Base-by-base conservation (phyloP, 2,113 vertebrate species). In the Vulpes vulpes region DNA sequence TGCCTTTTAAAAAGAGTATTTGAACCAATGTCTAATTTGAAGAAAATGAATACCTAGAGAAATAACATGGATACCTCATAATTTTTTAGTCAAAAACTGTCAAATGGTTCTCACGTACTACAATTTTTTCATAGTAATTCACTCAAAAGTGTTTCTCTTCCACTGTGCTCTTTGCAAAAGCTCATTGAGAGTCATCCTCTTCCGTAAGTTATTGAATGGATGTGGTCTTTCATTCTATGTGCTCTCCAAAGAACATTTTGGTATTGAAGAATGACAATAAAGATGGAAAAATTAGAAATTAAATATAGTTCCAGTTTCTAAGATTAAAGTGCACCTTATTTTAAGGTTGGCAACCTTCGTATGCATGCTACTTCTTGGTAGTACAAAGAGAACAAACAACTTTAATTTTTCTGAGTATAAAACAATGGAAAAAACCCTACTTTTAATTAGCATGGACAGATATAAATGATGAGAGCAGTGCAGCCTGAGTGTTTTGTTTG, bases 1-100 rank as follows among this genome's bases (percentile, higher is more conserved):
- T 67, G 89, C 89, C 73, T 97, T 38, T 84, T 95, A 69, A 27
- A 59, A 98, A 97, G 90, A 93, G 73, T 94, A 82, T 97, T 60
- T 87, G 80, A 98, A 97, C 92, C 83, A 97, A 78, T 57, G 92
- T 90, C 89, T 98, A 97, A 97, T 98, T 97, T 98, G 89, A 98
- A 97, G 95, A 96, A 98, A 98, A 98, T 98, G 93, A 98, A 92
- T 96, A 96, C 78, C 59, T 98, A 96, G 92, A 96, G 97, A 90
- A 97, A 92, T 96, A 97, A 83, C 97, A 97, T 93, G 83, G 92
- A 96, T 93, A 98, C 82, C 94, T 74, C 89, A 1, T 97, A 98
- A 98, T 98, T 98, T 98, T 97, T 92, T 80, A 98, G 97, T 98
- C 97, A 98, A 73, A 96, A 89, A 78, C 96, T 97, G 95, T 30